Evolutionary conservation across 2,797 vertebrate genomes (phyloP).

Genomic region (Rhinogobio ventralis): DNA sequence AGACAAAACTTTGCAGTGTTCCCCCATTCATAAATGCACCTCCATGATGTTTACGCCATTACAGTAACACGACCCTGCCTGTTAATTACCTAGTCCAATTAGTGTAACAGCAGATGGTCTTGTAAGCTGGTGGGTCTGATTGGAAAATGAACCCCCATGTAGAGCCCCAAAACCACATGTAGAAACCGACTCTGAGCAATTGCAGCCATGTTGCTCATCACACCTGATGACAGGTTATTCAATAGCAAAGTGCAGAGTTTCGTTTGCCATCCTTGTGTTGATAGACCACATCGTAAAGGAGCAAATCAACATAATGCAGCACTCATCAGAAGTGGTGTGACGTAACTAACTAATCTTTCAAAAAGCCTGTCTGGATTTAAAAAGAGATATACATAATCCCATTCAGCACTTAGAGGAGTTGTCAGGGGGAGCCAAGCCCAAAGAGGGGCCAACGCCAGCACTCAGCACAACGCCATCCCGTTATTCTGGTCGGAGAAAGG

Average conservation of each 20-base stretch:
- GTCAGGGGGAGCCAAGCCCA: slow-evolving; percentile 46
- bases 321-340: slow-evolving; percentile 63
- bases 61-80: not conserved
- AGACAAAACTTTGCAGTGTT: not conserved
- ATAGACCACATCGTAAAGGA: not conserved
- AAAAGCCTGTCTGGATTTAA: slow-evolving; percentile 77
- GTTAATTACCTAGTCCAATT: slow-evolving; percentile 63
- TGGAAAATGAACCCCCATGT: not conserved
- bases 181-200: not conserved
- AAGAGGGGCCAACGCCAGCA: not conserved
- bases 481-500: slow-evolving; percentile 27
- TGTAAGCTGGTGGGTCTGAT: slow-evolving; percentile 63
- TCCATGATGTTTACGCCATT: not conserved
- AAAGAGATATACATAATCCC: slow-evolving; percentile 74
- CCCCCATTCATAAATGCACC: not conserved
- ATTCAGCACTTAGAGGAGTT: slow-evolving; percentile 67
- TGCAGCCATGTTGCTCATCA: not conserved
- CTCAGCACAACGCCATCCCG: slow-evolving; percentile 12
- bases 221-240: slow-evolving; percentile 2
- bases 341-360: slow-evolving; percentile 77
- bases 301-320: slow-evolving; percentile 22
- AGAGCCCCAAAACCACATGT: not conserved
- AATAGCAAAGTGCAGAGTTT: not conserved
- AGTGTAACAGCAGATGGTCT: slow-evolving; percentile 63
- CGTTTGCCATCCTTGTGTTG: not conserved